Evolutionary conservation across 2,113 vertebrate genomes (phyloP).

Genomic region (Ptychochromis oligacanthus): DNA sequence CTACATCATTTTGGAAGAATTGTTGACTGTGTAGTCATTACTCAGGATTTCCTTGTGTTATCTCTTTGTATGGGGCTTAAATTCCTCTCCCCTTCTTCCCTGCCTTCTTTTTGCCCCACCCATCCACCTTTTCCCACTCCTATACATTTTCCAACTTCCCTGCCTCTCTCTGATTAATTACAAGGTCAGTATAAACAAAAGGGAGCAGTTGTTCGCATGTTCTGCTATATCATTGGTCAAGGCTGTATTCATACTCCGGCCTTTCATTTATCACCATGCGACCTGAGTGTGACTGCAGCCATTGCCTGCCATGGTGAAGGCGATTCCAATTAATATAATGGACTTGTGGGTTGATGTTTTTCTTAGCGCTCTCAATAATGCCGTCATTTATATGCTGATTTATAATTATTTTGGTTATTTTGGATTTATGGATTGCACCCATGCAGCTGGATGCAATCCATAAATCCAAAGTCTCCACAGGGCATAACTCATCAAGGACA

Average conservation of each 20-base stretch:
- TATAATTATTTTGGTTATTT: slow-evolving; percentile 64
- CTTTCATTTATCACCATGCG: slow-evolving; percentile 76
- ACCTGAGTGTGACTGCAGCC: slow-evolving; percentile 51
- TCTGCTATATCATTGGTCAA: slow-evolving; percentile 65
- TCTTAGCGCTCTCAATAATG: slow-evolving; percentile 68
- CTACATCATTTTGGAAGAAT: slow-evolving; percentile 36
- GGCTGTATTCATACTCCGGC: slow-evolving; percentile 64
- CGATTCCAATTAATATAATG: slow-evolving; percentile 82
- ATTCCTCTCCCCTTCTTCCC: slow-evolving; percentile 9
- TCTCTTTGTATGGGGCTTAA: slow-evolving; percentile 47
- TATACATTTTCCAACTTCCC: slow-evolving; percentile 52
- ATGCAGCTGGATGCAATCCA: slow-evolving; percentile 55
- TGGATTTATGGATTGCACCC: too few species aligned
- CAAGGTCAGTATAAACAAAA: slow-evolving; percentile 79
- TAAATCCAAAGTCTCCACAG: slow-evolving; percentile 62
- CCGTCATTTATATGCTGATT: slow-evolving; percentile 79
- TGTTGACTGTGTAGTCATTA: slow-evolving; percentile 42
- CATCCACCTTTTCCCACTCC: slow-evolving; percentile 16
- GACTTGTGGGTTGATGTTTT: slow-evolving; percentile 73
- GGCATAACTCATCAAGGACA: slow-evolving; percentile 67
- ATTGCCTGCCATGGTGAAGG: slow-evolving; percentile 49
- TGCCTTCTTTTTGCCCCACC: background rate
- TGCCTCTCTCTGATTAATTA: slow-evolving; percentile 76
- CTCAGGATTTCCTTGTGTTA: slow-evolving; percentile 30
- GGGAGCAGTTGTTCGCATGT: slow-evolving; percentile 71